Conservation (phyloP, 2,797 vertebrate species). For the Pantherophis vulpinus region DNA sequence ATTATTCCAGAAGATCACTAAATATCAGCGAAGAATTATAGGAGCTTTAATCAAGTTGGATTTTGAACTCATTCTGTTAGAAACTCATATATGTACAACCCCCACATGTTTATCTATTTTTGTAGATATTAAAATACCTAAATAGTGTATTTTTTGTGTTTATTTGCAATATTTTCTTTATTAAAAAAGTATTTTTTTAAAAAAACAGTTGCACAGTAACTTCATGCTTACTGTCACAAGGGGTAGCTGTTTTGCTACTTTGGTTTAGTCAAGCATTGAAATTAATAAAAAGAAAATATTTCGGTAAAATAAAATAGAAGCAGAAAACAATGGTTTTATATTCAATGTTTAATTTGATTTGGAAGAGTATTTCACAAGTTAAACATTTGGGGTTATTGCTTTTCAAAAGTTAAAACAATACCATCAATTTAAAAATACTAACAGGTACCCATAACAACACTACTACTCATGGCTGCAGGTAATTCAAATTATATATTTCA, state of each 20-base stretch:
- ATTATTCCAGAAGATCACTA: not conserved
- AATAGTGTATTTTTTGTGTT: not conserved
- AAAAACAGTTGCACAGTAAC: not conserved
- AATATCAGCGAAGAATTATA: not conserved
- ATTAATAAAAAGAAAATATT: conserved; percentile 1
- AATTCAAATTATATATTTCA: not conserved
- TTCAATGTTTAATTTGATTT: not conserved
- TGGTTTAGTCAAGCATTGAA: not conserved
- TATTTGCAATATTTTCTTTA: not conserved
- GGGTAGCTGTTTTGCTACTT: conserved; percentile 10
- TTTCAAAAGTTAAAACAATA: not conserved
- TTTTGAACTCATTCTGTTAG: not conserved
- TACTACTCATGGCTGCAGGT: not conserved
- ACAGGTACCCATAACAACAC: not conserved
- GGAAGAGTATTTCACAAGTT: not conserved
- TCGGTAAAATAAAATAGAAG: not conserved
- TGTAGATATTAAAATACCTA: not conserved
- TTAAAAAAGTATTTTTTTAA: not conserved
- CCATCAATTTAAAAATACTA: not conserved
- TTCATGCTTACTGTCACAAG: conserved; percentile 7
- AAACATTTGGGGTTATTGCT: not conserved
- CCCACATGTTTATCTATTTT: not conserved
- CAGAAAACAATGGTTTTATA: not conserved
- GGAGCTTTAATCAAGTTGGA: not conserved
- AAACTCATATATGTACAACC: not conserved